Evolutionary conservation across 2,888 invertebrate species (phyloP), one percentile per base, ranked within the genome.

Genomic region (Parelbella ahira): DNA sequence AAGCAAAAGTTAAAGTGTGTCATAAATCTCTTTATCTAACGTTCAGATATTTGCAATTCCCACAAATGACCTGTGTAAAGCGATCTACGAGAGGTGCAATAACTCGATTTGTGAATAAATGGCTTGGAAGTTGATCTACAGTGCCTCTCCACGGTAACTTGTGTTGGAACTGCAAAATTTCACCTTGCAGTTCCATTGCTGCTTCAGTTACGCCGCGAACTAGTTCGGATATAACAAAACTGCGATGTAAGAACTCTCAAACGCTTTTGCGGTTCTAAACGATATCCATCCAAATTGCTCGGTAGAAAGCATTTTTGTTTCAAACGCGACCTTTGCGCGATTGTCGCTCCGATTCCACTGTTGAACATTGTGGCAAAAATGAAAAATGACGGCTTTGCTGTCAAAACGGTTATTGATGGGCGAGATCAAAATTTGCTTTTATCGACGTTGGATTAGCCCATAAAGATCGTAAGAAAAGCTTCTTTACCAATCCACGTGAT

Each of bases 51-150:
- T 60, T 58, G 78, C 78, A 75, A 81, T 80, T 79, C 71, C 60
- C 73, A 68, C 76, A 78, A 82, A 81, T 79, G 76, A 80, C 73
- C 71, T 75, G 67, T 75, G 78, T 75, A 78, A 75, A 78, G 69
- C 73, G 78, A 76, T 76, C 73, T 64, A 68, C 68, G 72, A 55
- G 75, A 76, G 75, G 78, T 80, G 83, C 83, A 80, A 82, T 83
- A 83, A 83, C 81, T 77, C 73, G 82, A 84, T 84, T 83, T 79
- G 72, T 66, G 78, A 80, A 77, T 79, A 81, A 86, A 82, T 82
- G 82, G 78, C 68, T 70, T 56, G 82, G 81, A 84, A 86, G 77
- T 78, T 81, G 79, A 82, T 80, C 79, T 81, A 81, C 71, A 60
- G 68, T 65, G 56, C 58, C 58, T 56, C 59, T 63, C 54, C 54